These are phyloP conservation scores for Sparidentex hasta DNA, from an alignment of 2,797 vertebrate species.

Conservation along the genomic window DNA sequence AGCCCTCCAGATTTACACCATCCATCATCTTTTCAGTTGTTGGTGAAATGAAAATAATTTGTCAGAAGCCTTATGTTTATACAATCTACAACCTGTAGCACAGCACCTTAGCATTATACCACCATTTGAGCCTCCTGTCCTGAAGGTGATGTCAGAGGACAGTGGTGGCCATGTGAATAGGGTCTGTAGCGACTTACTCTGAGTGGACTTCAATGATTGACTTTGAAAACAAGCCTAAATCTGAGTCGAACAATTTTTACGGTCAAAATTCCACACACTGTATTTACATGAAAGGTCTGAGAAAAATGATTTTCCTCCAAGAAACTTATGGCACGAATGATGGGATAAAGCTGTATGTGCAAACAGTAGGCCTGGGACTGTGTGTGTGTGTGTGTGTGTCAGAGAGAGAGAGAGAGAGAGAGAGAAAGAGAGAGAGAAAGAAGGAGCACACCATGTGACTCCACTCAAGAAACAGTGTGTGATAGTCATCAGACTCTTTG, in stretches of 20 bases:
- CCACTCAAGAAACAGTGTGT: conserved; percentile 59
- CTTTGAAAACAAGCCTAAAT: not conserved
- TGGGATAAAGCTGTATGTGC: conserved; percentile 27
- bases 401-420: not conserved
- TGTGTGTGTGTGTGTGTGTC: conserved; percentile 23
- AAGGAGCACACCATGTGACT: conserved; percentile 60
- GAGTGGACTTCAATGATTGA: not conserved
- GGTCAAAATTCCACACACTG: not conserved
- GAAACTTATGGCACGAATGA: not conserved
- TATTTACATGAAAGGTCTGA: not conserved
- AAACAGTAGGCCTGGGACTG: conserved; percentile 6
- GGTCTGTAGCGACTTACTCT: too few species aligned
- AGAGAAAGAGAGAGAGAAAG: not conserved
- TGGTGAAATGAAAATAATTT: too few species aligned
- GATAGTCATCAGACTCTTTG: conserved; percentile 72
- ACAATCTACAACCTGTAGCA: too few species aligned
- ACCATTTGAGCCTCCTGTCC: too few species aligned
- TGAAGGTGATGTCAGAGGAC: too few species aligned
- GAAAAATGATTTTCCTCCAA: not conserved
- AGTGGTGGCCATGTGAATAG: too few species aligned
- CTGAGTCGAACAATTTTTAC: not conserved
- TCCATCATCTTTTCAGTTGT: too few species aligned
- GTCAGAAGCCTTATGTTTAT: too few species aligned
- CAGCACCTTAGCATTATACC: too few species aligned
- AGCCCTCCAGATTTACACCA: too few species aligned